Conservation (phyloP, 2,888 invertebrate genomes). For the Agrilus cyanescens region DNA sequence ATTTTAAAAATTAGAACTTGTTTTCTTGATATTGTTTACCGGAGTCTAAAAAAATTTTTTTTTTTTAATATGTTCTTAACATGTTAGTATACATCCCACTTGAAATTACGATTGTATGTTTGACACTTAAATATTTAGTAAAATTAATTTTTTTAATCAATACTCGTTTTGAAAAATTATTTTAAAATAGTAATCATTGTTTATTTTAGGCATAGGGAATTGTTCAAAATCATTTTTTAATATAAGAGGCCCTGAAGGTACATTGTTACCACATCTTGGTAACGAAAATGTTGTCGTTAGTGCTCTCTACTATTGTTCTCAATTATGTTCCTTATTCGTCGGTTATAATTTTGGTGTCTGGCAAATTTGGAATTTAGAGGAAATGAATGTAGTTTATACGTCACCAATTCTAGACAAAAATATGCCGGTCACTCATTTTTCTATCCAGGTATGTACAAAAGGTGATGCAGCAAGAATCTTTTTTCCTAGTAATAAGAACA, state of each 20-base stretch:
- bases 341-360: conserved; percentile 69
- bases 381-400: conserved; percentile 42
- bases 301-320: conserved; percentile 52
- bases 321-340: conserved; percentile 52
- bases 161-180: no score
- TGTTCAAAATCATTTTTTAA: conserved; percentile 35
- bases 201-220: no score
- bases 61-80: no score
- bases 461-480: not conserved
- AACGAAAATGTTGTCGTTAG: conserved; percentile 48
- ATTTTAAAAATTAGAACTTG: no score
- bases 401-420: conserved; percentile 49
- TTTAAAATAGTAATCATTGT: no score
- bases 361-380: conserved; percentile 55
- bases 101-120: no score
- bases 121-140: no score
- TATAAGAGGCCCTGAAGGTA: conserved; percentile 44
- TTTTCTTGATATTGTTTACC: no score
- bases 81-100: no score
- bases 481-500: not conserved
- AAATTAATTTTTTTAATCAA: no score
- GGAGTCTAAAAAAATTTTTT: no score
- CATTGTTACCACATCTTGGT: conserved; percentile 42
- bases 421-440: conserved; percentile 48
- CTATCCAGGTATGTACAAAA: conserved; percentile 39